A percentile compares a stretch with the other conserved stretches of the same genome.
Conservation (phyloP, 2,797 vertebrate species). For the Catostomus latipinnis region DNA sequence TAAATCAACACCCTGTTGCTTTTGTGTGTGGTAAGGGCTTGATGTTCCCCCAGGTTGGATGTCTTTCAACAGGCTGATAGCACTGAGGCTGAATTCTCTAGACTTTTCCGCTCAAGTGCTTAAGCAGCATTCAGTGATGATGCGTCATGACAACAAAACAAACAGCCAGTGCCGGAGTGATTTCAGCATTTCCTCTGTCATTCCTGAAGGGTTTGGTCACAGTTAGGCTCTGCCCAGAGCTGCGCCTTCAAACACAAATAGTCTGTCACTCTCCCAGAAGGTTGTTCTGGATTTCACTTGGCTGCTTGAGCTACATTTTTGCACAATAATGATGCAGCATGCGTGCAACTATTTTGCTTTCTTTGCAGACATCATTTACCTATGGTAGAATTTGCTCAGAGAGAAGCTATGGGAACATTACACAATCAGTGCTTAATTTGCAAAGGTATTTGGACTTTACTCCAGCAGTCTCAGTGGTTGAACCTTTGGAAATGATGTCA, state of each 20-base stretch:
- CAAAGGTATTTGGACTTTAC: too few relatives aligned
- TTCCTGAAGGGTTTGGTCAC: conserved; percentile 77
- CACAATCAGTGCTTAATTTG: too few relatives aligned
- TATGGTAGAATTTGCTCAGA: conserved; percentile 7
- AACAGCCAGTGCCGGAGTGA: conserved; percentile 67
- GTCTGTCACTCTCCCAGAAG: neutral
- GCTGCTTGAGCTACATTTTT: neutral
- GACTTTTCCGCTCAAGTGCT: conserved; percentile 48
- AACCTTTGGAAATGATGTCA: neutral
- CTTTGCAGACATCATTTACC: neutral
- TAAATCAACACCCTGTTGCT: conserved; percentile 51
- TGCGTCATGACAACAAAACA: conserved; percentile 78
- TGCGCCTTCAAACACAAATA: conserved; percentile 66
- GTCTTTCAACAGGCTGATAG: neutral
- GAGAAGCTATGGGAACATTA: neutral
- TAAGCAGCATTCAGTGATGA: conserved; percentile 57
- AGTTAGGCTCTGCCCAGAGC: conserved; percentile 55
- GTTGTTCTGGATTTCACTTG: neutral
- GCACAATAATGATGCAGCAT: neutral
- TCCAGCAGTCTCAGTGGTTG: neutral
- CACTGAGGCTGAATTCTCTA: conserved; percentile 50
- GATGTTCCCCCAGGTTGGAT: neutral
- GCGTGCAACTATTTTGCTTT: neutral
- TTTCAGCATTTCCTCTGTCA: conserved; percentile 75
- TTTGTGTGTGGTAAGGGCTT: neutral